Evolutionary conservation across 2,888 invertebrate species (phyloP).

Genomic region (Drosophila eohydei): DNA sequence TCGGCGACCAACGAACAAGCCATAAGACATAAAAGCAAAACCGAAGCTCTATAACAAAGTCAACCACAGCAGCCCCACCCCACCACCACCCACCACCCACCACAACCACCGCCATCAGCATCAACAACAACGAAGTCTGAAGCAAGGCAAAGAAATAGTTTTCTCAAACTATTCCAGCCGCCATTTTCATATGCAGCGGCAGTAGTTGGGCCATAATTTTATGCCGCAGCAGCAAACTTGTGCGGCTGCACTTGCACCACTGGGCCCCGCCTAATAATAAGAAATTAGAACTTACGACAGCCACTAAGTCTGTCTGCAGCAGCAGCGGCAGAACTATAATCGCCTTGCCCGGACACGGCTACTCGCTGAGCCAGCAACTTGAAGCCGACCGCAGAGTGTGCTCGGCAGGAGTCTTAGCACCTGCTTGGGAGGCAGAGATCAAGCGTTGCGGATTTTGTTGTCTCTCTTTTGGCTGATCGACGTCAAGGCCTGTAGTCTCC

Average conservation of each 20-base stretch:
- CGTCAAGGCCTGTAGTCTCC: not conserved
- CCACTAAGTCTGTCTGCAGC: constrained; percentile 75
- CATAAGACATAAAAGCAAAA: constrained; percentile 60
- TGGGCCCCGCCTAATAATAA: constrained; percentile 76
- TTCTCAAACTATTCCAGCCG: constrained; percentile 69
- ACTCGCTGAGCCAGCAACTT: constrained; percentile 54
- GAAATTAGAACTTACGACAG: constrained; percentile 80
- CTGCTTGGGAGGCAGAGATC: constrained; percentile 37
- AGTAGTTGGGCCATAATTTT: constrained; percentile 77
- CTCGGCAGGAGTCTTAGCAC: constrained; percentile 50
- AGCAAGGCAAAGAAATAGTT: constrained; percentile 68
- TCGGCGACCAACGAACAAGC: constrained; percentile 34
- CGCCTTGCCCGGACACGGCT: constrained; percentile 55
- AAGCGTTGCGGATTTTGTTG: constrained; percentile 37
- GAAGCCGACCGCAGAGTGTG: constrained; percentile 64
- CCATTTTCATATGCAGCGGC: constrained; percentile 74
- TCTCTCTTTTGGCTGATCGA: constrained; percentile 13
- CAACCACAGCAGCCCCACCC: constrained; percentile 54
- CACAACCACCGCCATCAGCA: constrained; percentile 14
- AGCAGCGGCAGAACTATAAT: constrained; percentile 63
- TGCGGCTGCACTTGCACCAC: constrained; percentile 51
- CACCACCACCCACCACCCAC: constrained; percentile 16
- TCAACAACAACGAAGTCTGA: constrained; percentile 21
- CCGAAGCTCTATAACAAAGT: constrained; percentile 64
- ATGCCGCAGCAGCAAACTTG: constrained; percentile 72